phyloP scores from a whole-genome alignment of 2,888 invertebrate species.

The Abrostola tripartita region DNA sequence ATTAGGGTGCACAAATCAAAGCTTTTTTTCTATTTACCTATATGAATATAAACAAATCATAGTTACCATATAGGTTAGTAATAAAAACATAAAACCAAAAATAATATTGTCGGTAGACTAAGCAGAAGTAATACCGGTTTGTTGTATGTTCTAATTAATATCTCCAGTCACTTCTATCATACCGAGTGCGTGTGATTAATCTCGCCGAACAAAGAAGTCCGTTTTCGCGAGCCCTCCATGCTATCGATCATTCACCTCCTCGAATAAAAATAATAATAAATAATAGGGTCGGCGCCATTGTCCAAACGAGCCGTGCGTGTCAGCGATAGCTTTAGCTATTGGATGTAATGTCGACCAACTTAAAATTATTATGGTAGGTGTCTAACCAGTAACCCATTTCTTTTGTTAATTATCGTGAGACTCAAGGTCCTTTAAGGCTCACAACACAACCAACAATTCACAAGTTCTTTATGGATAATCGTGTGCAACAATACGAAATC shows the following conservation, averaged over 20 bases:
- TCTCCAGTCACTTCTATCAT: constrained; percentile 77
- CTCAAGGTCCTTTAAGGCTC: constrained; percentile 55
- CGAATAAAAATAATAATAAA: constrained; percentile 87
- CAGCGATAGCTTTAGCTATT: constrained; percentile 75
- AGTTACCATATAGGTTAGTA: not conserved
- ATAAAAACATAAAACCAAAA: no score
- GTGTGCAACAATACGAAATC: constrained; percentile 1
- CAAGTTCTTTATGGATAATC: constrained; percentile 44
- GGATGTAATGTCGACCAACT: constrained; percentile 63
- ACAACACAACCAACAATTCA: constrained; percentile 40
- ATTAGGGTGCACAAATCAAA: constrained; percentile 30
- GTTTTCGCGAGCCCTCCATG: constrained; percentile 77
- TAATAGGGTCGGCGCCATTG: constrained; percentile 81
- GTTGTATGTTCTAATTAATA: constrained; percentile 76
- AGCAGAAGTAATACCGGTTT: constrained; percentile 63
- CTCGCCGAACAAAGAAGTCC: constrained; percentile 83
- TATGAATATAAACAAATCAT: not conserved
- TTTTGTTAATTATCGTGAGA: constrained; percentile 56
- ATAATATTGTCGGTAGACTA: constrained; percentile 9
- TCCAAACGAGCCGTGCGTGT: constrained; percentile 81
- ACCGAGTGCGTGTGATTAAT: constrained; percentile 83
- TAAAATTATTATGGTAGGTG: constrained; percentile 56
- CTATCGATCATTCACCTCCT: constrained; percentile 85
- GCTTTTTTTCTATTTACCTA: constrained; percentile 3
- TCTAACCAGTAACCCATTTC: constrained; percentile 53